These are phyloP conservation scores for Nomada ruficornis DNA, from an alignment of 2,888 invertebrate genomes.

Conservation along the genomic window DNA sequence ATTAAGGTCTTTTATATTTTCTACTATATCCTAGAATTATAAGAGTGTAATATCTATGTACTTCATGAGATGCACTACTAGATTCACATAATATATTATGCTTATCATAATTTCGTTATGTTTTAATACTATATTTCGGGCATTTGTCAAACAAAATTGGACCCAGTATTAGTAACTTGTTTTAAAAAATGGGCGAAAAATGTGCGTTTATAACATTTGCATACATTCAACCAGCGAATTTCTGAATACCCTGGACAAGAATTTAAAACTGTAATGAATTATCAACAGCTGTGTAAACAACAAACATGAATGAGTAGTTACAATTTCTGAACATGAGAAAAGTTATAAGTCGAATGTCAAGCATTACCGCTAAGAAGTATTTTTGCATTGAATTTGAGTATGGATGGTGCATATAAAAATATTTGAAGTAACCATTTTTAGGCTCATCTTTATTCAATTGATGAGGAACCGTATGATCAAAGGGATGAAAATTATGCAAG, in stretches of 20 bases:
- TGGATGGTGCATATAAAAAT: slow-evolving; percentile 47
- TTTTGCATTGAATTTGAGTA: slow-evolving; percentile 38
- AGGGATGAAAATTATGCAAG: slow-evolving; percentile 73
- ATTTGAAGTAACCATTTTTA: slow-evolving; percentile 76
- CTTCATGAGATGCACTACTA: neutral
- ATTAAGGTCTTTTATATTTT: slow-evolving; percentile 5
- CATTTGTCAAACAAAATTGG: slow-evolving; percentile 13
- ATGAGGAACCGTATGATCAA: slow-evolving; percentile 72
- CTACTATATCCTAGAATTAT: slow-evolving; percentile 12
- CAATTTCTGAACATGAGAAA: slow-evolving; percentile 11
- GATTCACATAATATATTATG: slow-evolving; percentile 6
- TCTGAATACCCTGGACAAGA: slow-evolving; percentile 67
- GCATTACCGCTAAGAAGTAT: slow-evolving; percentile 1
- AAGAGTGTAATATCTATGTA: slow-evolving; percentile 10
- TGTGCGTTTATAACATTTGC: slow-evolving; percentile 29
- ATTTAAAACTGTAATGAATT: slow-evolving; percentile 21
- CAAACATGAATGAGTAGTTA: slow-evolving; percentile 25
- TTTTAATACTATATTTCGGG: neutral
- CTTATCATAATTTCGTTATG: neutral
- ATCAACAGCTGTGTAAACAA: slow-evolving; percentile 22
- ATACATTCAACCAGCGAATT: slow-evolving; percentile 49
- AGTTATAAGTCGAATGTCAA: slow-evolving; percentile 22
- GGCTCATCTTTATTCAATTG: slow-evolving; percentile 74
- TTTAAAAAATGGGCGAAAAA: slow-evolving; percentile 21
- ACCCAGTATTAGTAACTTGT: neutral